Conservation (phyloP, 2,113 vertebrate genomes). For the Manacus vitellinus region DNA sequence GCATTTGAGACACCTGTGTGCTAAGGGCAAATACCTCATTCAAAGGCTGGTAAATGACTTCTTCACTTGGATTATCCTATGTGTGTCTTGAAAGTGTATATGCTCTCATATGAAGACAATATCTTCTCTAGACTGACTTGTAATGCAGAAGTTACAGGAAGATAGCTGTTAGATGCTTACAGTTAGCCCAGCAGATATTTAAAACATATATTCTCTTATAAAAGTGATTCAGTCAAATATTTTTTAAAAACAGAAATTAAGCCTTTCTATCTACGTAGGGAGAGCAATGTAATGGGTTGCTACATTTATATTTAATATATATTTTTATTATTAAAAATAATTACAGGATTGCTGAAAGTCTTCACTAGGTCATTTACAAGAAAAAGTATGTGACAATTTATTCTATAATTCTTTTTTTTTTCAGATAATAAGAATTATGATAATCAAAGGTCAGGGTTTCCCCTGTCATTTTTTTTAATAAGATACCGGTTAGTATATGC, state of each 20-base stretch:
- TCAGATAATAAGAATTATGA: neutral
- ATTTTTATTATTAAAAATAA: neutral
- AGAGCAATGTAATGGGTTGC: neutral
- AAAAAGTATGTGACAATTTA: neutral
- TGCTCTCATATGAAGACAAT: neutral
- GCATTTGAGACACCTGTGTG: neutral
- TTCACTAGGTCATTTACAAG: neutral
- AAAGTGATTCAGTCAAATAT: neutral
- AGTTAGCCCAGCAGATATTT: neutral
- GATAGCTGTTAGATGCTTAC: no score
- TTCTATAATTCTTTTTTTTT: neutral
- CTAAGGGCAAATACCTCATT: neutral
- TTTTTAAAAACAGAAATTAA: neutral
- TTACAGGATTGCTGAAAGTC: neutral
- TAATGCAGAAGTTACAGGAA: neutral
- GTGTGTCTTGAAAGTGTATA: accelerated
- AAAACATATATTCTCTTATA: neutral
- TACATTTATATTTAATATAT: neutral
- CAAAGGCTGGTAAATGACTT: neutral
- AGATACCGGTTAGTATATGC: neutral
- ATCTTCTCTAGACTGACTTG: neutral
- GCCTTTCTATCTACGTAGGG: neutral
- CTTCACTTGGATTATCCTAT: neutral
- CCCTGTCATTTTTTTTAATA: neutral
- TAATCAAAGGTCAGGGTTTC: neutral